Percentiles rank a stretch among this genome's conserved stretches.
These are phyloP conservation scores for Micromesistius poutassou DNA, from an alignment of 2,797 vertebrate species.

Conservation along the genomic window DNA sequence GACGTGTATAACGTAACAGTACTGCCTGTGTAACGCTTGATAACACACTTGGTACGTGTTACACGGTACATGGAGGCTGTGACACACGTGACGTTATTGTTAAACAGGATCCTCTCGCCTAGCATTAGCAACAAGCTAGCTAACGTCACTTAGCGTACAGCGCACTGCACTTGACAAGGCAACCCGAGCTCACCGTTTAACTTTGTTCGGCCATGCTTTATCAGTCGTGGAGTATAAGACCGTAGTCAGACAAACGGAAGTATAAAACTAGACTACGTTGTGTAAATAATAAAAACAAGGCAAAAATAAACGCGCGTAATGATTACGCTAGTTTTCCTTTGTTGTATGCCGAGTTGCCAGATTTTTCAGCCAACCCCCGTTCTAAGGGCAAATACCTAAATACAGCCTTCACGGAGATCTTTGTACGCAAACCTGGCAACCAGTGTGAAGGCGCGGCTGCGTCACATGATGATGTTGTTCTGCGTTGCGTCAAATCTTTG, in stretches of 20 bases:
- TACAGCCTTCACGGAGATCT: rapidly evolving
- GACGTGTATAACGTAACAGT: not conserved
- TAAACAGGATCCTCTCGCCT: constrained; percentile 31
- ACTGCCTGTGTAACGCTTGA: not conserved
- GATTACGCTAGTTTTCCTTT: constrained; percentile 45
- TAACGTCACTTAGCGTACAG: constrained; percentile 35
- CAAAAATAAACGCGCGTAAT: constrained; percentile 14
- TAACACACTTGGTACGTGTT: not conserved
- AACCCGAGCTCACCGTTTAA: constrained; percentile 40
- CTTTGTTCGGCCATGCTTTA: constrained; percentile 31
- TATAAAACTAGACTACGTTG: not conserved
- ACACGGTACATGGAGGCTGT: not conserved
- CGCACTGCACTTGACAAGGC: constrained; percentile 9
- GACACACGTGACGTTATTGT: not conserved
- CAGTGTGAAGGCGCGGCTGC: constrained; percentile 39
- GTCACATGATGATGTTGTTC: not conserved
- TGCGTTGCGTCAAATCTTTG: not conserved
- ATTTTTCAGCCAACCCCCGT: not conserved
- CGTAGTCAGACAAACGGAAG: not conserved
- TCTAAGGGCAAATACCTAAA: rapidly evolving
- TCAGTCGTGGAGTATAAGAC: not conserved
- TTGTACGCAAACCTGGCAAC: constrained; percentile 57
- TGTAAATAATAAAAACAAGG: not conserved
- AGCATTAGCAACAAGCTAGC: constrained; percentile 34
- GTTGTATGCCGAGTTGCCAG: constrained; percentile 55